These are phyloP conservation scores for Erithacus rubecula DNA, from an alignment of 2,797 vertebrate genomes.

Conservation along the genomic window DNA sequence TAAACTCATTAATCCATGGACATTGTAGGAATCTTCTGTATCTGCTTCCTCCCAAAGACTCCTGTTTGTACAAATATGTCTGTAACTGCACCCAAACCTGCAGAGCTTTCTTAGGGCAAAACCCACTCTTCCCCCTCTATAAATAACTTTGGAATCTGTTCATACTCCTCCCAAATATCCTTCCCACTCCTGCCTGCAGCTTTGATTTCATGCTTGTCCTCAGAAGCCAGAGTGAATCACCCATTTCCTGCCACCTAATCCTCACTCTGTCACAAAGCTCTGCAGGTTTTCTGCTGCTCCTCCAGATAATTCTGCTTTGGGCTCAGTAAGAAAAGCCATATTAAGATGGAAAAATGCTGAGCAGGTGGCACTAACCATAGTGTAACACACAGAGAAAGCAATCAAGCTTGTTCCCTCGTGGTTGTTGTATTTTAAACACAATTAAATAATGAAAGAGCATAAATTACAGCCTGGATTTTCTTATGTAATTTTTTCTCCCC, in stretches of 20 bases:
- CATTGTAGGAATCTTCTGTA: not conserved
- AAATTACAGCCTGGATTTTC: not conserved
- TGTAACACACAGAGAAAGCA: not conserved
- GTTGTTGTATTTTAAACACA: not conserved
- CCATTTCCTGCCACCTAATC: not conserved
- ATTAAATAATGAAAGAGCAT: constrained; percentile 17
- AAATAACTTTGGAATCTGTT: not conserved
- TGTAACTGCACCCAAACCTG: not conserved
- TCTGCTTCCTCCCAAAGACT: not conserved
- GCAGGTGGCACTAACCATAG: not conserved
- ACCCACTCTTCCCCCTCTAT: not conserved
- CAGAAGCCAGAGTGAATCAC: not conserved
- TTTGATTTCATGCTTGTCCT: not conserved
- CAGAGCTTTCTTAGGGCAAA: not conserved
- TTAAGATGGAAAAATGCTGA: not conserved
- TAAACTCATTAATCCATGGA: not conserved
- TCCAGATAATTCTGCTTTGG: not conserved
- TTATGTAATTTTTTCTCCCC: not conserved
- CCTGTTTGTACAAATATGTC: not conserved
- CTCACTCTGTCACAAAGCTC: not conserved
- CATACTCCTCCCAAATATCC: not conserved
- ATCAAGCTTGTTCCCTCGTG: not conserved
- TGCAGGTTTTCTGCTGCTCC: not conserved
- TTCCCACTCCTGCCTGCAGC: not conserved
- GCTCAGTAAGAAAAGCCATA: not conserved